phyloP scores from a whole-genome alignment of 2,113 vertebrate genomes.

The Lethenteron reissneri region DNA sequence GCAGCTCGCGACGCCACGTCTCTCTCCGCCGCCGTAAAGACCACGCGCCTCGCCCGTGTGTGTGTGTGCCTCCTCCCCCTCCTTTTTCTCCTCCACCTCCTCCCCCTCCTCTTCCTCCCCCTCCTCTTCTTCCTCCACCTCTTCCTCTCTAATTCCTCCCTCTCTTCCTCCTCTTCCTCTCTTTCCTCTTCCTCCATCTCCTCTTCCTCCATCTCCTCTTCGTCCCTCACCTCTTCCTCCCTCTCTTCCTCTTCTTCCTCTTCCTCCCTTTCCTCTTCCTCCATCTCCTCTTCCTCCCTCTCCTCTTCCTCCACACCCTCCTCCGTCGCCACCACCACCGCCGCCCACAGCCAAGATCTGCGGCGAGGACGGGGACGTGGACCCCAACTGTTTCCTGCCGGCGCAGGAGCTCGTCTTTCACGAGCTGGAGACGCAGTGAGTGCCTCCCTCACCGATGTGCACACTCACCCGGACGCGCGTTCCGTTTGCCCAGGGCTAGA shows the following conservation, averaged over 20 bases:
- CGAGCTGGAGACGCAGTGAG: slow-evolving; percentile 86
- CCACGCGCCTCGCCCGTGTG: no score
- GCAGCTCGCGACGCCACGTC: no score
- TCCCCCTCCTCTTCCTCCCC: not conserved
- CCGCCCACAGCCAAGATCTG: slow-evolving; percentile 75
- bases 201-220: not conserved
- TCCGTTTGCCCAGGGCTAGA: not conserved
- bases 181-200: not conserved
- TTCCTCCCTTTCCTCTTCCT: not conserved
- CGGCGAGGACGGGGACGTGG: slow-evolving; percentile 88
- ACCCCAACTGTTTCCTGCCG: slow-evolving; percentile 82
- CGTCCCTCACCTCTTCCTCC: no score
- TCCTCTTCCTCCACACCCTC: not conserved
- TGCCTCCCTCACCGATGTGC: slow-evolving; percentile 15
- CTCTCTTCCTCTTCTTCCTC: not conserved
- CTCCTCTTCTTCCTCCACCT: not conserved
- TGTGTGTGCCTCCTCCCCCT: no score
- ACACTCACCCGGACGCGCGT: no score
- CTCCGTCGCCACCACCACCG: not conserved
- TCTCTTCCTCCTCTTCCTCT: not conserved
- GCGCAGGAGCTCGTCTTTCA: slow-evolving; percentile 59
- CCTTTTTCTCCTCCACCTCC: not conserved
- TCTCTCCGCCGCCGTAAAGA: no score
- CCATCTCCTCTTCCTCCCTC: not conserved
- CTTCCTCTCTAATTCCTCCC: not conserved